phyloP scores from a whole-genome alignment of 35 echinoderm and acorn worm species.

The Ophioderma brevispina region DNA sequence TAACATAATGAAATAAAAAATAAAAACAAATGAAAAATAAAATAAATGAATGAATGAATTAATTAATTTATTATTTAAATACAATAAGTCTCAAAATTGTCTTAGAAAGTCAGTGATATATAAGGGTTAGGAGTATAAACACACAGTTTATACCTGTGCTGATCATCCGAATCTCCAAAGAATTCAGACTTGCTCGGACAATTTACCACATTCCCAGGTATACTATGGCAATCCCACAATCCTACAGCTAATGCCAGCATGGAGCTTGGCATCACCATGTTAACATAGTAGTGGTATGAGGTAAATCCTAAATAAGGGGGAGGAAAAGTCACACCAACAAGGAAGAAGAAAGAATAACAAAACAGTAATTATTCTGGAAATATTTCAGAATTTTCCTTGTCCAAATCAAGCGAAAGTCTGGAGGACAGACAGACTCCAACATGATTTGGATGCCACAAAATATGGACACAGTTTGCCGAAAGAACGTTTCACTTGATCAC shows the following conservation, averaged over 20 bases:
- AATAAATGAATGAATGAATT: no score
- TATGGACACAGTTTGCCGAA: not conserved
- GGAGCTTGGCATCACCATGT: conserved; percentile 53
- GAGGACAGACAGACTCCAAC: no score
- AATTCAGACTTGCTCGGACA: not conserved
- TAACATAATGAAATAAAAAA: no score
- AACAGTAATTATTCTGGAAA: no score
- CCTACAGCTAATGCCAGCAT: conserved; percentile 49
- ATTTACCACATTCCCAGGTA: not conserved
- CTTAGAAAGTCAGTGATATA: no score
- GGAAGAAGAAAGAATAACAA: not conserved
- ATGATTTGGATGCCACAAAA: not conserved
- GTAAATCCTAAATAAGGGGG: conserved; percentile 27
- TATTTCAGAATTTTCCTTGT: no score
- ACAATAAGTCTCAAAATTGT: no score
- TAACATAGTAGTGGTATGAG: conserved; percentile 30
- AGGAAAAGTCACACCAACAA: not conserved
- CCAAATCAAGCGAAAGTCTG: no score
- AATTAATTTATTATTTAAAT: no score
- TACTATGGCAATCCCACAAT: conserved; percentile 21
- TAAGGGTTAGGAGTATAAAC: no score
- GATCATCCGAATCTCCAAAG: not conserved
- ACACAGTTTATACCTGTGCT: not conserved
- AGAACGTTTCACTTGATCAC: not conserved
- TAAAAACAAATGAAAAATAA: no score